Evolutionary conservation across 2,113 vertebrate species (phyloP), one percentile per base, ranked within the genome.

Genomic region (Propithecus coquereli): DNA sequence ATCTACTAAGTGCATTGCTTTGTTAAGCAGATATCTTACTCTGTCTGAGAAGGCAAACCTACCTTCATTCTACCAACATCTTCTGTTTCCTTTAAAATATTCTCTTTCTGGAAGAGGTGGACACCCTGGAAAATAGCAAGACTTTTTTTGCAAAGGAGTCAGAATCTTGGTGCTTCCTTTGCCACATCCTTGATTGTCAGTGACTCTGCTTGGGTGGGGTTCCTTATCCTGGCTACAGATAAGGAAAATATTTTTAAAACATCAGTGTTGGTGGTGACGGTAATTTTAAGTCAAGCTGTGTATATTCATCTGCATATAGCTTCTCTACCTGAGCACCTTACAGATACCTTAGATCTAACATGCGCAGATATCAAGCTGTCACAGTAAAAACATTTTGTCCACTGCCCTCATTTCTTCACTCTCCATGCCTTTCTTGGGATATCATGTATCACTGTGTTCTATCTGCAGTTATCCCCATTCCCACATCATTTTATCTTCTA

Each of bases 81-180:
- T 81, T 93, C 54, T 83, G 6, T 96, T 84, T 92, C 77, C 1
- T 81, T 95, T 85, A 61, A 85, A 95, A 66, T 57, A 13, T 87
- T 80, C 32, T 94, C n/a, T 93, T 87, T 94, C 20, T 81, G 37
- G 40, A 71, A 85, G 22, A 61, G 22, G 54, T 43, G 2, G 11
- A 32, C 13, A 89, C 34, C 22, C 40, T 73, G 45, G 68, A 93
- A 87, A n/a, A 93, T 81, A 71, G 8, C 13, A 89, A 40, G 10
- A 61, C 10, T 57, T 54, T 12, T 61, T 71, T 27, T 74, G 37
- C 17, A 73, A 57, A 93, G 13, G 43, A 54, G 9, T 96, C 52
- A 65, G 34, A 70, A 37, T 81, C 79, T 80, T 68, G 47, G 57
- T 68, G 3, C 47, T 87, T 95, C 27, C 6, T 59, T 70, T 92